Conservation (phyloP, 2,888 invertebrate genomes). For the Leucozona laternaria region DNA sequence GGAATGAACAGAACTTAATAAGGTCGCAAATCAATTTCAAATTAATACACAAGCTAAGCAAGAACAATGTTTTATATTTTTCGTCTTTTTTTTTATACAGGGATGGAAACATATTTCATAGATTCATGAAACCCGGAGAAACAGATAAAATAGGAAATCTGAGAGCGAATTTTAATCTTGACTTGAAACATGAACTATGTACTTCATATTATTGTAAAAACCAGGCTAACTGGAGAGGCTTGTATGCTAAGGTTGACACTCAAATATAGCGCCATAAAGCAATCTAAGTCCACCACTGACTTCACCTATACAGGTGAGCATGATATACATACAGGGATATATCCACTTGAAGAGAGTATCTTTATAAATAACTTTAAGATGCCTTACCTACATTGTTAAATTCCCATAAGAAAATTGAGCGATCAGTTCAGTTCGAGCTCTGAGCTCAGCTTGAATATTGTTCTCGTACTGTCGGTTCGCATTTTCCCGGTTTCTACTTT, state of each 20-base stretch:
- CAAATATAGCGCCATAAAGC: not conserved
- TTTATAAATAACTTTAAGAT: not conserved
- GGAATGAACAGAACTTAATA: not conserved
- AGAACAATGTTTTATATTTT: no score
- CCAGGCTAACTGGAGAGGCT: no score
- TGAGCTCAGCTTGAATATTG: conserved; percentile 64
- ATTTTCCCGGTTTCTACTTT: conserved; percentile 5
- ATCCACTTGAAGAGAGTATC: not conserved
- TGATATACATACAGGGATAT: not conserved
- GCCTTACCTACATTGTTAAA: not conserved
- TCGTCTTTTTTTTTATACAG: no score
- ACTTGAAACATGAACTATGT: no score
- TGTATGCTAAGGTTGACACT: no score
- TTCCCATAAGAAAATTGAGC: not conserved
- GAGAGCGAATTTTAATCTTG: no score
- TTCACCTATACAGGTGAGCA: not conserved
- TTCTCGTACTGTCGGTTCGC: conserved; percentile 19
- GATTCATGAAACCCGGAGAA: no score
- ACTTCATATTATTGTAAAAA: no score
- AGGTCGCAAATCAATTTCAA: not conserved
- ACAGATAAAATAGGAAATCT: no score
- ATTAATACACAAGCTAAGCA: no score
- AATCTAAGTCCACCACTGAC: not conserved
- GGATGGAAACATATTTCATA: no score
- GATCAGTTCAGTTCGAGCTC: conserved; percentile 6